These are phyloP conservation scores for Heliconius hermathena DNA, from an alignment of 1,140 invertebrate genomes.

Conservation along the genomic window DNA sequence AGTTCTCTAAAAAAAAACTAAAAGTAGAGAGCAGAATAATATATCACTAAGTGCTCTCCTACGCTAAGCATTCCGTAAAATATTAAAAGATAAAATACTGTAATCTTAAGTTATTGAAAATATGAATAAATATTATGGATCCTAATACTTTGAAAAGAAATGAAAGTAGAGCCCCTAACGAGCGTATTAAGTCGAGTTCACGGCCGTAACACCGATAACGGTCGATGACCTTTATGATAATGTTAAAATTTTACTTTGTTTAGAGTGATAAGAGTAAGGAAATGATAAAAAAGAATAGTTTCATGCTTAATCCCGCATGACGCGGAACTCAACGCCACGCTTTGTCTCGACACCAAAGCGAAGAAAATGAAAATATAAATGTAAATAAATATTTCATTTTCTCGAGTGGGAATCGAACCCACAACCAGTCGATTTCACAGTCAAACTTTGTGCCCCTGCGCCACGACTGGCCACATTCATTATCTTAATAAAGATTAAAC, in stretches of 20 bases:
- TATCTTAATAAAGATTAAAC: too few relatives aligned
- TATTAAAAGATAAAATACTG: not conserved
- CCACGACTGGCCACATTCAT: too few relatives aligned
- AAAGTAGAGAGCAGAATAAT: not conserved
- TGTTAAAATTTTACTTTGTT: not conserved
- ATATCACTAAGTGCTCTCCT: not conserved
- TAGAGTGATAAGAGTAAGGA: not conserved
- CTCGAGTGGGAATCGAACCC: too few relatives aligned
- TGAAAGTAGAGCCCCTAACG: not conserved
- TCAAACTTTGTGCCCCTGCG: too few relatives aligned
- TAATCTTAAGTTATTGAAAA: not conserved
- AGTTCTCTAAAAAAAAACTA: too few relatives aligned
- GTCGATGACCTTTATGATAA: constrained; percentile 1
- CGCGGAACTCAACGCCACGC: too few relatives aligned
- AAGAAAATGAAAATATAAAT: too few relatives aligned
- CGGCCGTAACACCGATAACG: constrained; percentile 3
- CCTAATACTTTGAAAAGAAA: not conserved
- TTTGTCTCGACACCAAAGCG: too few relatives aligned
- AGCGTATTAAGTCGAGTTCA: not conserved
- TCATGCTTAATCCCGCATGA: too few relatives aligned
- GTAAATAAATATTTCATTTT: too few relatives aligned
- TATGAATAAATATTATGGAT: not conserved
- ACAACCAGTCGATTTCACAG: too few relatives aligned
- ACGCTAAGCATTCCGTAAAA: not conserved
- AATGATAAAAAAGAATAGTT: not conserved